Evolutionary conservation across 2,888 invertebrate species (phyloP).

Genomic region (Schizaphis graminum): DNA sequence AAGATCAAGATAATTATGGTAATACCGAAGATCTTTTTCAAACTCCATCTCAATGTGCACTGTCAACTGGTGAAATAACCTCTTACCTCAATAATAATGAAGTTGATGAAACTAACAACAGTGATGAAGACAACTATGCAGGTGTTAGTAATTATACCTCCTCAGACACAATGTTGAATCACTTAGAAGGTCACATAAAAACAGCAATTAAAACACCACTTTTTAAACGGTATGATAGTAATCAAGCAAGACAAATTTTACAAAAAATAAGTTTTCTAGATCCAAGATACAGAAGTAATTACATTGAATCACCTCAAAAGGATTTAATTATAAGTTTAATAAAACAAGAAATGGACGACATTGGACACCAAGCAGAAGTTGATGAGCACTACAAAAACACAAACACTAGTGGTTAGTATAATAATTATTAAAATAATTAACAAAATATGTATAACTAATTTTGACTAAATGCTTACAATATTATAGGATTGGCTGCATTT

Average conservation of each 20-base stretch:
- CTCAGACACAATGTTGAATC: not conserved
- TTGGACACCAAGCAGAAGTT: not conserved
- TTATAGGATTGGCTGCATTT: slow-evolving; percentile 33
- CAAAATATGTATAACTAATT: not conserved
- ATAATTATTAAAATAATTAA: slow-evolving; percentile 21
- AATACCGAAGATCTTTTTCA: too few relatives aligned
- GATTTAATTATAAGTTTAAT: not conserved
- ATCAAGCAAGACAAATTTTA: not conserved
- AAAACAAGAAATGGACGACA: slow-evolving; percentile 23
- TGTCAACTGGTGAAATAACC: not conserved
- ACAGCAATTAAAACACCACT: slow-evolving; percentile 8
- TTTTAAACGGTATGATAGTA: slow-evolving; percentile 7
- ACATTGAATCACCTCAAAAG: not conserved
- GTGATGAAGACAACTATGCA: not conserved
- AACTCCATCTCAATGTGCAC: not conserved
- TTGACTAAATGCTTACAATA: not conserved
- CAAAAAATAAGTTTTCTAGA: slow-evolving; percentile 34
- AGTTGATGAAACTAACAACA: not conserved
- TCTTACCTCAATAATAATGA: not conserved
- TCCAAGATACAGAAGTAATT: slow-evolving; percentile 17
- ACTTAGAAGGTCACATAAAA: slow-evolving; percentile 6
- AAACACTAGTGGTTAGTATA: not conserved
- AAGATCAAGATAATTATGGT: too few relatives aligned
- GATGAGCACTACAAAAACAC: not conserved
- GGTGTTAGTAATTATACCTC: not conserved